These are phyloP conservation scores for Tetranychus truncatus DNA, from an alignment of 2,888 invertebrate species.

Conservation along the genomic window DNA sequence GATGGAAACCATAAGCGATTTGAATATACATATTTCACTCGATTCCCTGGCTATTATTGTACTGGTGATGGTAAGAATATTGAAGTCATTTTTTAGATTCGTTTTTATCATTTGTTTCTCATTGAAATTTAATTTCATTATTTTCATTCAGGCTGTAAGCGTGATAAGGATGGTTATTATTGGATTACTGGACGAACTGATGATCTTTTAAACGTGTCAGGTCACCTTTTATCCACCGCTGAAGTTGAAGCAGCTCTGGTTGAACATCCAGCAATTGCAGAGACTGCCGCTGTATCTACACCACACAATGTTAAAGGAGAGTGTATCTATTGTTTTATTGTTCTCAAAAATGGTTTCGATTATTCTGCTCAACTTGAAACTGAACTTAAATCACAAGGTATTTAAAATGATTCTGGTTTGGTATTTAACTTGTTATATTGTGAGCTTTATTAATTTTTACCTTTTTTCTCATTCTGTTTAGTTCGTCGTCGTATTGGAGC, in stretches of 20 bases:
- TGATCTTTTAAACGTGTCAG: constrained; percentile 96
- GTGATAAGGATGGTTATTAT: constrained; percentile 81
- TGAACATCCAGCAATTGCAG: constrained; percentile 47
- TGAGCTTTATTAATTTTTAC: background rate
- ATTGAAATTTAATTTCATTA: constrained; percentile 6
- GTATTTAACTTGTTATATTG: background rate
- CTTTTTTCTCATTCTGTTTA: constrained; percentile 24
- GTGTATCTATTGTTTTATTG: constrained; percentile 89
- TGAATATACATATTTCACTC: constrained; percentile 77
- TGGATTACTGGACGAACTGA: constrained; percentile 95
- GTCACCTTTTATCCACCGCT: constrained; percentile 90
- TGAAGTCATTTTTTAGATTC: background rate
- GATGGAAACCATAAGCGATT: constrained; percentile 70
- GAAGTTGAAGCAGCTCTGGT: constrained; percentile 47
- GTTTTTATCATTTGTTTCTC: background rate
- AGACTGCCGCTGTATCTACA: constrained; percentile 87
- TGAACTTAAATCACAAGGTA: constrained; percentile 33
- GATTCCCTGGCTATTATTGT: constrained; percentile 85
- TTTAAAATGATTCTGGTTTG: background rate
- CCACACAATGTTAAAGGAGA: constrained; percentile 91
- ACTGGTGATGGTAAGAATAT: constrained; percentile 72
- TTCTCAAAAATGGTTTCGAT: constrained; percentile 48
- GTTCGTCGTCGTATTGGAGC: constrained; percentile 83
- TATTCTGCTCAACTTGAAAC: constrained; percentile 51
- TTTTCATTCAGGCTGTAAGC: constrained; percentile 50